These are phyloP conservation scores for Magallana angulata DNA, from an alignment of 1,140 invertebrate genomes.

Conservation along the genomic window DNA sequence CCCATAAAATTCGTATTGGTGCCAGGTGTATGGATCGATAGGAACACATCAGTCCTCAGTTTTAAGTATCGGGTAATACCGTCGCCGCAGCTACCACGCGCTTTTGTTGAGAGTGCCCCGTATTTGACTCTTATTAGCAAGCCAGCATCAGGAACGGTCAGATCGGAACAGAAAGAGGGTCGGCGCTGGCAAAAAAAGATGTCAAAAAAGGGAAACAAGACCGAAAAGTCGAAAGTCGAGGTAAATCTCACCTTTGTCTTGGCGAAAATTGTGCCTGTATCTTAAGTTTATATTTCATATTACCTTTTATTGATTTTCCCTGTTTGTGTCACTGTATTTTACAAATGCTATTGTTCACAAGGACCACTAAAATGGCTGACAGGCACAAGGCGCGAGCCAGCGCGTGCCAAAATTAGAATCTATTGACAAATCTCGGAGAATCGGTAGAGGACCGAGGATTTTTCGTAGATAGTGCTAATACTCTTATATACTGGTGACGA, in stretches of 20 bases:
- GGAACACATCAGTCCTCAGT: conserved; percentile 45
- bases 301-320: conserved; percentile 49
- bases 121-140: conserved; percentile 41
- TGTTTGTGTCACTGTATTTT: conserved; percentile 41
- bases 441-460: background rate
- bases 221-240: conserved; percentile 47
- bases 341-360: conserved; percentile 42
- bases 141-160: conserved; percentile 18
- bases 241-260: conserved; percentile 46
- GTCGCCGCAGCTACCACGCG: conserved; percentile 32
- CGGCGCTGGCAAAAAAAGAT: conserved; percentile 23
- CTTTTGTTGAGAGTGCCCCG: conserved; percentile 47
- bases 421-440: conserved; percentile 38
- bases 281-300: conserved; percentile 41
- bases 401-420: conserved; percentile 45
- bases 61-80: conserved; percentile 47
- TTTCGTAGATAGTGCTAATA: background rate
- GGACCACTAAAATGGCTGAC: conserved; percentile 51
- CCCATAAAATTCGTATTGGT: conserved; percentile 56
- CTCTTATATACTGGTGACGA: background rate
- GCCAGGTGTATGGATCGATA: conserved; percentile 57
- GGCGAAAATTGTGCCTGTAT: conserved; percentile 8
- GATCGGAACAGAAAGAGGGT: conserved; percentile 8
- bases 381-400: conserved; percentile 14
- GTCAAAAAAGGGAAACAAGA: conserved; percentile 46